Evolutionary conservation across 1,140 invertebrate species (phyloP).

Genomic region (Rhagoletis pomonella): DNA sequence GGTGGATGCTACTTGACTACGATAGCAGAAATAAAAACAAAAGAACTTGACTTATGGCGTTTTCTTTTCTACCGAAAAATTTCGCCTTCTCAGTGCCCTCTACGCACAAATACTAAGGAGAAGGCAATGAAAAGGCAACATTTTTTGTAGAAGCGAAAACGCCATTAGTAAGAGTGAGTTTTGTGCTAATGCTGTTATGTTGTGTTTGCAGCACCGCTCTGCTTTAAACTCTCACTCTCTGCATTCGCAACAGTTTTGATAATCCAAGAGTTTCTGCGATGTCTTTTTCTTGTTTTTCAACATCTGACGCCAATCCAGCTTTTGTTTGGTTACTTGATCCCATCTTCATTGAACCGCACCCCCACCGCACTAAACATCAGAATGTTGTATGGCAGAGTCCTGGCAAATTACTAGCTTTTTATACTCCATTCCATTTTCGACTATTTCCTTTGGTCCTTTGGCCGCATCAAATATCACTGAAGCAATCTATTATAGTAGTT

Average conservation of each 20-base stretch:
- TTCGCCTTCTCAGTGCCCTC: too few relatives aligned
- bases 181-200: too few relatives aligned
- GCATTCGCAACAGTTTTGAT: too few relatives aligned
- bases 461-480: background rate
- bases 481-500: background rate
- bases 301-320: too few relatives aligned
- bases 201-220: too few relatives aligned
- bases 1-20: background rate
- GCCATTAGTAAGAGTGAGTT: background rate
- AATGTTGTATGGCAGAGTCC: background rate
- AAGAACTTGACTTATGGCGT: background rate
- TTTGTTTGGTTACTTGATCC: background rate
- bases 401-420: background rate
- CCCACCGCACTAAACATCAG: too few relatives aligned
- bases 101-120: too few relatives aligned
- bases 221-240: too few relatives aligned
- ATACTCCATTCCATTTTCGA: background rate
- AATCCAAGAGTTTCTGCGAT: too few relatives aligned
- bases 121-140: too few relatives aligned
- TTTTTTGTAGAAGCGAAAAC: background rate
- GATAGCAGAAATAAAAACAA: background rate
- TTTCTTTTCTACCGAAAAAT: too few relatives aligned
- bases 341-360: background rate
- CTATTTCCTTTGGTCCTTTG: background rate
- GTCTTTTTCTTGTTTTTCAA: too few relatives aligned